Base-by-base conservation (phyloP, 2,113 vertebrate species). In the Sander lucioperca region DNA sequence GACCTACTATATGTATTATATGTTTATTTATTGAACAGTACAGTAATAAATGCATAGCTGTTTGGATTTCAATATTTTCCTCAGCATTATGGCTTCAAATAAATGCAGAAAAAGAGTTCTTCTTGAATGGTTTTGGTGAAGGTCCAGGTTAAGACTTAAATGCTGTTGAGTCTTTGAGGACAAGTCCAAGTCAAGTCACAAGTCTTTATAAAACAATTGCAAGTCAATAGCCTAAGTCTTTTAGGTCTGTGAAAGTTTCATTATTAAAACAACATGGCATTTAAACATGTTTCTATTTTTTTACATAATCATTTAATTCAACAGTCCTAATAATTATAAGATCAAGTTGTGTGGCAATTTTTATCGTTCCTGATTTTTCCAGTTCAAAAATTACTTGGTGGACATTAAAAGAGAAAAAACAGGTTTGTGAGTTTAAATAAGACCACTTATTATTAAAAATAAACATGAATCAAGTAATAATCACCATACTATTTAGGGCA, bases 391-490 rank as follows among this genome's bases (percentile, higher is more conserved):
- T 39, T 8, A 9, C 1, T 39, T 4, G 19, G n/a, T 48, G 5
- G 12, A 63, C 59, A 54, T 39, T 53, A 21, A 30, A 27, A 11
- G 3, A 2, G 10, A 63, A n/a, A 25, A 57, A 45, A 50, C 39
- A 39, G 39, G 9, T 39, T 39, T 39, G 39, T 11, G 9, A 39
- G 9, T 39, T 39, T 36, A 8, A 36, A 36, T 39, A 39, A 39
- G 39, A 39, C 39, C 39, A 39, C 39, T 39, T 39, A 39, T 39
- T 39, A 39, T 21, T 25, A 47, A 56, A 59, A 58, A 39, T 50
- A 23, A 56, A n/a, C 19, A 66, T 27, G 23, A 25, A 80, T 66
- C 5, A 74, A 65, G 21, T 57, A 33, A 56, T 39, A 18, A 63
- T 63, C 3, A 10, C 10, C 14, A 10, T 10, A 51, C 51, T 36